Percentiles rank a stretch among this genome's conserved stretches.
Conservation (phyloP, 2,113 vertebrate species). For the Clarias macrocephalus region DNA sequence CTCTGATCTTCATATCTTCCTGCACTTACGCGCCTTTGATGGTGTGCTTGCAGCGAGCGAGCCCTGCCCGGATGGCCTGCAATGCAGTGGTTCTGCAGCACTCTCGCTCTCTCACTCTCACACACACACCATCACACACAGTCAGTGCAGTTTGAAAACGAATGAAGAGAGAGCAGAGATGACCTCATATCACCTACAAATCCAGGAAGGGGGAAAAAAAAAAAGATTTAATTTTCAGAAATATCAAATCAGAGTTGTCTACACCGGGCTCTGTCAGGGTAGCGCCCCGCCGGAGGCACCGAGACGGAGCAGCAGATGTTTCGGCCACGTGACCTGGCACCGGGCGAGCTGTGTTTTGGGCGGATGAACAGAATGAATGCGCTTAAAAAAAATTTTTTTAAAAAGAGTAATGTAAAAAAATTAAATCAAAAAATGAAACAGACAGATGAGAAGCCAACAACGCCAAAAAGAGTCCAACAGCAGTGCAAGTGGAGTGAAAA, state of each 20-base stretch:
- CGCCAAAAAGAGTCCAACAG: constrained; percentile 95
- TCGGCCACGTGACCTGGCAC: background rate
- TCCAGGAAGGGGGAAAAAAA: background rate
- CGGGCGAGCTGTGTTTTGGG: constrained; percentile 76
- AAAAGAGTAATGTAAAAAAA: too few relatives aligned
- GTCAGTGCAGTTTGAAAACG: background rate
- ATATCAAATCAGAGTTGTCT: constrained; percentile 5
- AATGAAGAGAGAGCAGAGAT: constrained; percentile 32
- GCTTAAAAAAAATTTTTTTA: constrained; percentile 63
- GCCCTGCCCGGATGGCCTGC: constrained; percentile 53
- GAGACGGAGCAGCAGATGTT: constrained; percentile 17
- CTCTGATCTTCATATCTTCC: too few relatives aligned
- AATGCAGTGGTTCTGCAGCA: constrained; percentile 55
- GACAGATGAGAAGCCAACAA: constrained; percentile 91
- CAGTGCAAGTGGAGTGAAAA: constrained; percentile 99
- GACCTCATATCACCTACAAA: constrained; percentile 40
- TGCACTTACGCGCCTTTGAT: constrained; percentile 40
- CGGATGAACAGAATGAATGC: constrained; percentile 83
- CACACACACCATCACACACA: background rate
- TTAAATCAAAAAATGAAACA: constrained; percentile 68
- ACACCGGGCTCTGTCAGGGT: constrained; percentile 29
- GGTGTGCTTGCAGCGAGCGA: constrained; percentile 57
- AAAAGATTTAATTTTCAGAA: background rate
- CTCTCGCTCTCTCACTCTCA: background rate
- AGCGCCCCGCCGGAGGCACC: background rate